phyloP scores from a whole-genome alignment of 2,888 invertebrate species.

The Agrochola litura region DNA sequence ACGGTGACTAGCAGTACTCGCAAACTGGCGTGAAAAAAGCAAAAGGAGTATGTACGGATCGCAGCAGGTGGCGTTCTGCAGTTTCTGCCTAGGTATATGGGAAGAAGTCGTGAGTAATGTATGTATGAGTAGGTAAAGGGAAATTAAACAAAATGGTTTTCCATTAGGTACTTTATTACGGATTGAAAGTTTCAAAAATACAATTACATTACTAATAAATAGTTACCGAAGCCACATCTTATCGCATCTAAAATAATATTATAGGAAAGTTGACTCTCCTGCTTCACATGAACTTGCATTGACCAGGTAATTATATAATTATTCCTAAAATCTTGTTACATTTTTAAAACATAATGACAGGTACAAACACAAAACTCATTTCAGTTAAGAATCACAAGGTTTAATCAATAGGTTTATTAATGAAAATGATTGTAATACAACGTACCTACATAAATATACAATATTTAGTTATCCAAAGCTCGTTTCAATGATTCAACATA shows the following conservation, averaged over 20 bases:
- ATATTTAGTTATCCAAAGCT: neutral
- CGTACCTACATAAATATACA: neutral
- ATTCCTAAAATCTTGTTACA: neutral
- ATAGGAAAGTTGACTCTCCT: conserved; percentile 29
- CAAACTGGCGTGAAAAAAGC: neutral
- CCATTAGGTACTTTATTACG: conserved; percentile 54
- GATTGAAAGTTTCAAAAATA: conserved; percentile 48
- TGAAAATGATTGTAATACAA: neutral
- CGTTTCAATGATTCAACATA: neutral
- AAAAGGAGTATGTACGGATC: neutral
- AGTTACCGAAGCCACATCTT: conserved; percentile 55
- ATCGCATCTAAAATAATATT: conserved; percentile 30
- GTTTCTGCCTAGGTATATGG: too few species aligned
- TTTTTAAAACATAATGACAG: neutral
- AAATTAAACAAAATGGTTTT: conserved; percentile 31
- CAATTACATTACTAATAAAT: conserved; percentile 49
- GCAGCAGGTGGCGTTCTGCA: neutral
- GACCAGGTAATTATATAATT: neutral
- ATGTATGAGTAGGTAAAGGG: neutral
- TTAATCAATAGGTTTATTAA: too few species aligned
- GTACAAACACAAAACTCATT: neutral
- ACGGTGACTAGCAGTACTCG: neutral
- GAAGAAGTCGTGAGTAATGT: neutral
- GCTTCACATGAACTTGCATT: conserved; percentile 22
- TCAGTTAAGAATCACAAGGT: conserved; percentile 11